Conservation (phyloP, 2,888 invertebrate genomes). For the Melipona beecheii region DNA sequence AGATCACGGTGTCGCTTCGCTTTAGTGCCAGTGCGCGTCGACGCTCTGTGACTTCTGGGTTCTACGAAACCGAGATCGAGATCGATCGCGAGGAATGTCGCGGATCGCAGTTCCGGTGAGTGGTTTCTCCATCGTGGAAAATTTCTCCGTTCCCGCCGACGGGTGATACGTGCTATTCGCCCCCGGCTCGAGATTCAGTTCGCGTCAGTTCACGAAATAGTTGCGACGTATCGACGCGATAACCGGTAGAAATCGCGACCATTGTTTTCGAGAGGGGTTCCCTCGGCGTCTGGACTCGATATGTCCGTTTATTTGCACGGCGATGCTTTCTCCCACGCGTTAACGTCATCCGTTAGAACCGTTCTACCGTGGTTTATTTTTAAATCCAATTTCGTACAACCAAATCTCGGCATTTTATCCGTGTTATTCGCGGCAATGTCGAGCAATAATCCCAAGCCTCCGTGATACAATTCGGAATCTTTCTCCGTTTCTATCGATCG, state of each 20-base stretch:
- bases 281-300: not conserved
- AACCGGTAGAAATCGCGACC: too few relatives aligned
- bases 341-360: not conserved
- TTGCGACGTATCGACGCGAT: too few relatives aligned
- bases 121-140: not conserved
- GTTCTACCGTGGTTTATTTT: not conserved
- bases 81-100: not conserved
- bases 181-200: not conserved
- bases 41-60: not conserved
- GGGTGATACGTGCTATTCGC: not conserved
- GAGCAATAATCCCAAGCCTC: not conserved
- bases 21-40: slow-evolving; percentile 20
- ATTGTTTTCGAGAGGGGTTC: not conserved
- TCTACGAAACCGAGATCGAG: slow-evolving; percentile 11
- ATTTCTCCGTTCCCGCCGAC: not conserved
- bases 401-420: not conserved
- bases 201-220: too few relatives aligned
- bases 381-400: not conserved
- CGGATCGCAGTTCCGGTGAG: not conserved
- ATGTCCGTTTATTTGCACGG: not conserved
- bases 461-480: not conserved
- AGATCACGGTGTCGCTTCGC: too few relatives aligned
- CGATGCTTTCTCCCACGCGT: not conserved
- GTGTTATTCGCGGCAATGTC: not conserved
- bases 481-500: not conserved